Percentiles rank a stretch among this genome's conserved stretches.
These are phyloP conservation scores for Prietella phreatophila DNA, from an alignment of 2,113 vertebrate genomes.

Conservation along the genomic window DNA sequence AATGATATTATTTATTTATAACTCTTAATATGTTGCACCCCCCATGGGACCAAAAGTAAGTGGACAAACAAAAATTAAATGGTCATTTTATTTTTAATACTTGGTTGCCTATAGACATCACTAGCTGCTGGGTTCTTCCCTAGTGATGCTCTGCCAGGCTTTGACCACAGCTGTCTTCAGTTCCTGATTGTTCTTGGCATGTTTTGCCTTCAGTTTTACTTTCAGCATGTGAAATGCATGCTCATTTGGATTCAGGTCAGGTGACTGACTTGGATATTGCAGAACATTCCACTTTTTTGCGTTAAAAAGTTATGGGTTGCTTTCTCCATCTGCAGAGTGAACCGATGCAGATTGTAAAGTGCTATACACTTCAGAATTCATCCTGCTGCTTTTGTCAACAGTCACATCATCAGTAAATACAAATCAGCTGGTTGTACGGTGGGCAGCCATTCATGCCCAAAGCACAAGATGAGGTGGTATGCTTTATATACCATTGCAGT, in stretches of 20 bases:
- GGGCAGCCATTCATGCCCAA: not conserved
- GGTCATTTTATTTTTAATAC: not conserved
- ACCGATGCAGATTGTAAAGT: not conserved
- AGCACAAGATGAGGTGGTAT: not conserved
- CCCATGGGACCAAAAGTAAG: not conserved
- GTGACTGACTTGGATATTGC: not conserved
- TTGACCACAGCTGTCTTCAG: not conserved
- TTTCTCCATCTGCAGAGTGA: not conserved
- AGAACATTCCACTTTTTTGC: not conserved
- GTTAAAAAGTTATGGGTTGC: not conserved
- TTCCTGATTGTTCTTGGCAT: not conserved
- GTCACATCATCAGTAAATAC: not conserved
- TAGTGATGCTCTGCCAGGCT: not conserved
- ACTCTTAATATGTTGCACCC: no score
- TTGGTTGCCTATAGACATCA: not conserved
- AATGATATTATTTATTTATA: no score
- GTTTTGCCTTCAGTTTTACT: not conserved
- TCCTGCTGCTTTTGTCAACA: not conserved
- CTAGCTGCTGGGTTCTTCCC: not conserved
- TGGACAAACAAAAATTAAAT: not conserved
- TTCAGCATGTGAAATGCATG: not conserved
- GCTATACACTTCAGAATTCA: not conserved
- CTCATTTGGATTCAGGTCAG: not conserved
- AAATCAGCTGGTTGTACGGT: not conserved
- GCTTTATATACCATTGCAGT: not conserved